Evolutionary conservation across 2,113 vertebrate species (phyloP), one percentile per base, ranked within the genome.

Genomic region (Bostrychus sinensis): DNA sequence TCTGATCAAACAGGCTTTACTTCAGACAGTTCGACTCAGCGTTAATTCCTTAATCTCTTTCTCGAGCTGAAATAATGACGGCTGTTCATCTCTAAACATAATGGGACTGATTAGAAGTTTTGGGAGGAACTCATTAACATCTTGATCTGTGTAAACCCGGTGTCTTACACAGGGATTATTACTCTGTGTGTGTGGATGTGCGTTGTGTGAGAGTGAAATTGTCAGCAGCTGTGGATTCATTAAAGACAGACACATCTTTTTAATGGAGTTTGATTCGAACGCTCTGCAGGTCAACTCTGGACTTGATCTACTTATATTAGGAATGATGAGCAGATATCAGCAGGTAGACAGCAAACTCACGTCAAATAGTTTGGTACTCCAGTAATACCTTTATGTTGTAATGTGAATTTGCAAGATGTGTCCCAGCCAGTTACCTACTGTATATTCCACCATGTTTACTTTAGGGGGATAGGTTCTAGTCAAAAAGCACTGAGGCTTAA

Each of bases 101-200:
- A 58, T 43, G 45, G 37, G 5, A 14, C 25, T 16, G 34, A 7
- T 14, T 9, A 46, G 8, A 38, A 46, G 67, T 37, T 78, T 74
- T 60, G 10, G 26, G 4, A 70, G 19, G 59, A 83, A 77, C 70
- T 83, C 72, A 77, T 86, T 83, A 83, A 83, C 70, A 70, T 77
- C 57, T 38, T 77, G 78, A 70, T 72, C 83, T 65, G 25, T 16
- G 17, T 53, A 30, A 73, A 43, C 51, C 46, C 56, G 20, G 51
- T 3, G 10, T 62, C 43, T 19, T 34, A 61, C 56, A 48, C 36
- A 25, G 1, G 25, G 14, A 48, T 34, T 50, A 16, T 51, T 20
- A 39, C 16, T 9, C 19, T 67, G 37, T 45, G 38, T 67, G 37
- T 45, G 38, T 23, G 48, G n/a, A 41, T 37, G 56, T 46, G 54